Base-by-base conservation (phyloP, 2,888 invertebrate species). In the Acleris sparsana region DNA sequence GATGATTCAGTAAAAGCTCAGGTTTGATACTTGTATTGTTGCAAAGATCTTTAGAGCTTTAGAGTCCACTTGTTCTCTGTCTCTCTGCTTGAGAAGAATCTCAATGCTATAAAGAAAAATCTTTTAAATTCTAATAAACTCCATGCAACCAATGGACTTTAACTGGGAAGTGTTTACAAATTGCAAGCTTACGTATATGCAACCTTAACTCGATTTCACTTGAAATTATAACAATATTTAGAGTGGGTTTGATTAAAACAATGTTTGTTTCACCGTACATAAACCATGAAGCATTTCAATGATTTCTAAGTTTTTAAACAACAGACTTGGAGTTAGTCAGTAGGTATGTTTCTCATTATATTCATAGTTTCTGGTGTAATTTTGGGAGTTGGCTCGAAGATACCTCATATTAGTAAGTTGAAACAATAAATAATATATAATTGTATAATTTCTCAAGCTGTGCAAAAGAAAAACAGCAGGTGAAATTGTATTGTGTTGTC, bases 291-390 rank as follows among this genome's bases (percentile, higher is more conserved):
- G 18, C 48, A 17, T 29, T 53, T 18, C 51, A 51, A 43, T 25
- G 9, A 39, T 48, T 39, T 39, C 6, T 53, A 20, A 43, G 25
- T 43, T 48, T n/a, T 63, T 25, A 59, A 49, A 64, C 57, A 44
- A 64, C 57, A 17, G 22, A 22, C 17, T 57, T 17, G 20, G n/a
- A 1, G 16, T 43, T 39, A 22, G 17, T 20, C 53, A 44, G 48
- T 58, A 65, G 58, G 53, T 58, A 65, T 65, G 65, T 20, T 46
- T 55, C 20, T 44, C n/a, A 22, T 51, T 33, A 22, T 60, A 51
- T 6, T 65, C 33, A n/a, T 22, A 39, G 18, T 60, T 29, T 33
- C 29, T 29, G 22, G 60, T 13, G 11, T 51, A 51, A n/a, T 55
- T 5, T 46, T 17, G 59, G 59, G 18, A 52, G 61, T 53, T 16